These are phyloP conservation scores for Capitulum mitella DNA, from an alignment of 2,888 invertebrate species.

Conservation along the genomic window DNA sequence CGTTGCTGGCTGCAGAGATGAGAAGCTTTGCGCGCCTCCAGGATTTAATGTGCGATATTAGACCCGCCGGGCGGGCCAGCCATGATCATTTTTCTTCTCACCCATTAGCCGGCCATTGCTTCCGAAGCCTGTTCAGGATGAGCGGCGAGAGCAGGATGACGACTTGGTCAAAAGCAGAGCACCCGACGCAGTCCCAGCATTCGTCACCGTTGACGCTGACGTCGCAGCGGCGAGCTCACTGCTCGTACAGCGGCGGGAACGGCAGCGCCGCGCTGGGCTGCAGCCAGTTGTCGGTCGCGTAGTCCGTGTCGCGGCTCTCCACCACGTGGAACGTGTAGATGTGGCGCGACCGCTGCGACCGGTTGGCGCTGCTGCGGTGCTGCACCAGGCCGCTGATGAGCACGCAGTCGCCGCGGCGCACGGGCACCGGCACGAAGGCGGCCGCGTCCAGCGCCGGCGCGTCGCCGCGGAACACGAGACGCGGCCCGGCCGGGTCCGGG, in stretches of 20 bases:
- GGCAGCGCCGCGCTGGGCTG: slow-evolving; percentile 62
- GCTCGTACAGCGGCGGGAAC: slow-evolving; percentile 59
- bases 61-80: no score
- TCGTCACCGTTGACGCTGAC: no score
- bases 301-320: slow-evolving; percentile 66
- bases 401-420: slow-evolving; percentile 55
- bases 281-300: slow-evolving; percentile 78
- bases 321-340: slow-evolving; percentile 93
- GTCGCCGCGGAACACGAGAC: slow-evolving; percentile 60
- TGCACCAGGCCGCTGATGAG: slow-evolving; percentile 88
- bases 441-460: slow-evolving; percentile 44
- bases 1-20: no score
- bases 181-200: no score
- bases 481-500: slow-evolving; percentile 53
- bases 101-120: no score
- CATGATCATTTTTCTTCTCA: no score
- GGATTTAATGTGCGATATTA: no score
- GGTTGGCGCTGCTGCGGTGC: slow-evolving; percentile 83
- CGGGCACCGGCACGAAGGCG: slow-evolving; percentile 35
- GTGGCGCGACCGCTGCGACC: slow-evolving; percentile 71
- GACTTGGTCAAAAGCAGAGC: no score
- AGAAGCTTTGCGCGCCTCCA: no score
- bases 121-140: no score
- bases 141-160: no score
- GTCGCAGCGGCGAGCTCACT: no score